phyloP scores from a whole-genome alignment of 2,797 vertebrate genomes.

The Ara ararauna region DNA sequence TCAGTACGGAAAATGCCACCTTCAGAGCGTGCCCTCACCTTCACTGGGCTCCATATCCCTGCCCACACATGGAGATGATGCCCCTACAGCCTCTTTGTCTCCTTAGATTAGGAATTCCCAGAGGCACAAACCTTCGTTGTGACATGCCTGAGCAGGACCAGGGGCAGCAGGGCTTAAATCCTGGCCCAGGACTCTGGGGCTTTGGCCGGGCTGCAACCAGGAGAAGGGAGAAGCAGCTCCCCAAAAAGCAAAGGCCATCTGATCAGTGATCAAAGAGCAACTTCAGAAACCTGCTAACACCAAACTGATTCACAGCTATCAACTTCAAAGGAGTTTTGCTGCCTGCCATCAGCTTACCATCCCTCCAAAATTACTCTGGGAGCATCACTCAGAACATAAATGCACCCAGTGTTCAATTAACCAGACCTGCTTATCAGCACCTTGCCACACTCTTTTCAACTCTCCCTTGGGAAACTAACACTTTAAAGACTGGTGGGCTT shows the following conservation, averaged over 20 bases:
- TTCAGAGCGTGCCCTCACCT: neutral
- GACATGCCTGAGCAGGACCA: neutral
- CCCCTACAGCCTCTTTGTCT: neutral
- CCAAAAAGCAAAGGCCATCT: neutral
- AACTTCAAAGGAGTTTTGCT: conserved; percentile 9
- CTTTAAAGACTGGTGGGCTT: neutral
- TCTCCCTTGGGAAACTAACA: neutral
- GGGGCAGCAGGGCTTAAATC: neutral
- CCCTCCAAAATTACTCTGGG: neutral
- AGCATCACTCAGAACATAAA: conserved; percentile 14
- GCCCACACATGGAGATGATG: neutral
- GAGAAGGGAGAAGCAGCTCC: neutral
- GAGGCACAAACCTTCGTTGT: neutral
- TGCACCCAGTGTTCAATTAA: neutral
- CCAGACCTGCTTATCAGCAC: neutral
- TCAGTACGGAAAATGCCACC: neutral
- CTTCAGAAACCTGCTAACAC: conserved; percentile 20
- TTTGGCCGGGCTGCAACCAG: neutral
- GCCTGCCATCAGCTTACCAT: neutral
- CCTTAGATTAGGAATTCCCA: neutral
- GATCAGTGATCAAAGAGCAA: neutral
- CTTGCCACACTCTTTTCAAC: accelerated
- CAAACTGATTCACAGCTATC: conserved; percentile 27
- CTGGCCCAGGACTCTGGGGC: neutral
- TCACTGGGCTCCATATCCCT: neutral